phyloP scores from a whole-genome alignment of 2,888 invertebrate species.

The Amblyjoppa fuscipennis region DNA sequence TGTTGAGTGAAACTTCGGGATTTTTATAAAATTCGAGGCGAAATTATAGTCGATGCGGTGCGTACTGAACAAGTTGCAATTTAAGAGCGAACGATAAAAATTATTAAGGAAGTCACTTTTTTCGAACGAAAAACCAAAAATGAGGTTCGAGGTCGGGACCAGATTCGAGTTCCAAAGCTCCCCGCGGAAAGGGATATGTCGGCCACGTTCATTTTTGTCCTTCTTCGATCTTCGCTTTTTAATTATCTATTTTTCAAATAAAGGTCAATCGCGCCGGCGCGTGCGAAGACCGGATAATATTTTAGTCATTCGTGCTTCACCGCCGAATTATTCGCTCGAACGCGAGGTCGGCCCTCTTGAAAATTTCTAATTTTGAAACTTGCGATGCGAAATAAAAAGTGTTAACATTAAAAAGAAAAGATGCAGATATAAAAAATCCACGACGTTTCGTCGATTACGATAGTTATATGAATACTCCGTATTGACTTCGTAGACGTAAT shows the following conservation, averaged over 20 bases:
- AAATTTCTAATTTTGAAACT: slow-evolving; percentile 39
- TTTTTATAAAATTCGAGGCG: neutral
- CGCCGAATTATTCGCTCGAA: slow-evolving; percentile 44
- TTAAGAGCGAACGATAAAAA: neutral
- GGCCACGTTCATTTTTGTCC: neutral
- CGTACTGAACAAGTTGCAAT: neutral
- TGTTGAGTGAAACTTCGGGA: neutral
- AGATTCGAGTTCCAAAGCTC: slow-evolving; percentile 52
- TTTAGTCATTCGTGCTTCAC: slow-evolving; percentile 58
- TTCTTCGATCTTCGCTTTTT: slow-evolving; percentile 22
- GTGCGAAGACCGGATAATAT: slow-evolving; percentile 40
- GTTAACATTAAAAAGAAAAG: slow-evolving; percentile 7
- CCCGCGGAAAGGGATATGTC: slow-evolving; percentile 16
- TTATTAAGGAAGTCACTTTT: neutral
- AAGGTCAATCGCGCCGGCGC: slow-evolving; percentile 16
- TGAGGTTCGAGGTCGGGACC: slow-evolving; percentile 39
- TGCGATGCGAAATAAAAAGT: slow-evolving; percentile 14
- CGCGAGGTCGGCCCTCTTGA: slow-evolving; percentile 63
- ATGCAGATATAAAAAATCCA: slow-evolving; percentile 20
- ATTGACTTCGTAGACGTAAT: slow-evolving; percentile 67
- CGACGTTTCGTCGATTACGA: slow-evolving; percentile 64
- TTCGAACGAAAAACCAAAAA: neutral
- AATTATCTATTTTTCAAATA: slow-evolving; percentile 30
- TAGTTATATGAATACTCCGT: slow-evolving; percentile 66
- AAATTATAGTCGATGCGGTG: neutral